Evolutionary conservation across 2,113 vertebrate genomes (phyloP), one percentile per base, ranked within the genome.

Genomic region (Todiramphus chloris): DNA sequence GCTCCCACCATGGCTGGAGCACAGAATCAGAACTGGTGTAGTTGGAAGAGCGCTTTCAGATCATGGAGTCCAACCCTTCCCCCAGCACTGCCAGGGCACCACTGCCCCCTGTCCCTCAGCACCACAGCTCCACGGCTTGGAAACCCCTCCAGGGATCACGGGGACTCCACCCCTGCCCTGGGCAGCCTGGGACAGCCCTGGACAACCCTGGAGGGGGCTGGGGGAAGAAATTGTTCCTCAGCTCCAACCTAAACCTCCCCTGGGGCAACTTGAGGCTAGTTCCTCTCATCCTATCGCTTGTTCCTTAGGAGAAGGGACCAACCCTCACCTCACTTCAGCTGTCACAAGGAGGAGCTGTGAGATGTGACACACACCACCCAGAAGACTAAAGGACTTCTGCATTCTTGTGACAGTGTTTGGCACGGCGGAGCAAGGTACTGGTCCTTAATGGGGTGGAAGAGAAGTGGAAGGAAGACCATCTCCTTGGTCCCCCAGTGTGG

Each of bases 391-490:
- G 18, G 27, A 70, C 9, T 28, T 31, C 9, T 37, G 44, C 6
- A 6, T 25, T 28, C n/a, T 39, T 31, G 16, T 33, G 63, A 37
- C 35, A 20, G 59, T 3, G 0, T 33, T 68, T 37, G 60, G 31
- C 55, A 25, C 48, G 6, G 41, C 4, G 59, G 16, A 78, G 18
- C 3, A 3, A 87, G 44, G 51, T 16, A 30, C 3, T 0, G 2
- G 41, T 30, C 67, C 76, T 60, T 0, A 15, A 16, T 21, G 69
- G 41, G n/a, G 30, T 50, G 53, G 62, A 58, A 16, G 66, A 43
- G 37, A 78, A 46, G 28, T n/a, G n/a, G n/a, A n/a, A n/a, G n/a
- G n/a, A n/a, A n/a, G n/a, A n/a, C n/a, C 55, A 25, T 6, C 51
- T 62, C 89, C 46, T 25, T 21, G 1, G 2, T 33, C 11, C 16